Evolutionary conservation across 2,888 invertebrate genomes (phyloP).

Genomic region (Synanthedon vespiformis): DNA sequence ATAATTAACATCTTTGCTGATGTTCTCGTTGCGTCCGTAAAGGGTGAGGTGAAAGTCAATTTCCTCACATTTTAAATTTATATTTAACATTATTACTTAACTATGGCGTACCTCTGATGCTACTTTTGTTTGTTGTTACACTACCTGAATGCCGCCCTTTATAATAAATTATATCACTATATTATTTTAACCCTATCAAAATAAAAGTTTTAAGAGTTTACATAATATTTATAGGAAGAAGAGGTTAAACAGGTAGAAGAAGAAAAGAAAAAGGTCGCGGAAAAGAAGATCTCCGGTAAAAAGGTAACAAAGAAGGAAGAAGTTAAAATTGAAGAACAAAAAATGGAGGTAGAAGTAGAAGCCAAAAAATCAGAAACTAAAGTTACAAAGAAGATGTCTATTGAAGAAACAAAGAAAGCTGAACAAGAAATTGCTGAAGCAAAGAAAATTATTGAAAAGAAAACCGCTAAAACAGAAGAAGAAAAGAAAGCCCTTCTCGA

Average conservation of each 20-base stretch:
- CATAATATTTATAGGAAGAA: conserved; percentile 37
- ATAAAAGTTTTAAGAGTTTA: too few relatives aligned
- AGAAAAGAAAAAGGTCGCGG: conserved; percentile 18
- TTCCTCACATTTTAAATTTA: too few relatives aligned
- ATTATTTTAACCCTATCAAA: not conserved
- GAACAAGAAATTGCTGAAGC: conserved; percentile 61
- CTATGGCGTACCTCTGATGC: too few relatives aligned
- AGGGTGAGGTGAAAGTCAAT: too few relatives aligned
- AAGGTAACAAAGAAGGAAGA: conserved; percentile 50
- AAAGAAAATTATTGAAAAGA: conserved; percentile 53
- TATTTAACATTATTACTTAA: too few relatives aligned
- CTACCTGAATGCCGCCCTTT: not conserved
- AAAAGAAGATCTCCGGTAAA: conserved; percentile 42
- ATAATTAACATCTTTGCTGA: too few relatives aligned
- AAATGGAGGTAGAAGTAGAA: conserved; percentile 38
- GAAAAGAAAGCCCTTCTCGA: conserved; percentile 64
- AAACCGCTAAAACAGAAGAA: conserved; percentile 61
- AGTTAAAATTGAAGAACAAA: conserved; percentile 35
- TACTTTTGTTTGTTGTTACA: not conserved
- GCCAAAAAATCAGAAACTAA: conserved; percentile 27
- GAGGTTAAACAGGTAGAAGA: conserved; percentile 42
- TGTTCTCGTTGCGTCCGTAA: too few relatives aligned
- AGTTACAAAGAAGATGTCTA: conserved; percentile 22
- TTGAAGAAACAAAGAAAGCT: conserved; percentile 36
- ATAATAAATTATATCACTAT: too few relatives aligned